These are phyloP conservation scores for Episyrphus balteatus DNA, from an alignment of 1,140 invertebrate species.

Conservation along the genomic window DNA sequence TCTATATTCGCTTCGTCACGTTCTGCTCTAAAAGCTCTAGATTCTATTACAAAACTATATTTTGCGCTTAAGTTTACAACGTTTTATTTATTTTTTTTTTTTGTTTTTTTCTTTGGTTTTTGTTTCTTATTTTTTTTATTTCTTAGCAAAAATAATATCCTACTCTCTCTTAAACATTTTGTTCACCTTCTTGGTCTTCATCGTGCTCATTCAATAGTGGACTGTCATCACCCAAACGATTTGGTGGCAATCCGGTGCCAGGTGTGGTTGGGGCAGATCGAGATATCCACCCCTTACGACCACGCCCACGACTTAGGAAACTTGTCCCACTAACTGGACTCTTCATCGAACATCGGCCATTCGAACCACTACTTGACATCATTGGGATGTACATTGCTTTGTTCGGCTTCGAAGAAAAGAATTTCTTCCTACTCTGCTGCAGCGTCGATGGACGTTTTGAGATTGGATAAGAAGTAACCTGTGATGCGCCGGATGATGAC, in stretches of 20 bases:
- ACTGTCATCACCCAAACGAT: constrained; percentile 45
- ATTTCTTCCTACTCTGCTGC: constrained; percentile 22
- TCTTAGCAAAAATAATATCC: constrained; percentile 3
- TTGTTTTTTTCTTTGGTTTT: neutral
- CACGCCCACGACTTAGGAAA: constrained; percentile 19
- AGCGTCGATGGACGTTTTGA: constrained; percentile 9
- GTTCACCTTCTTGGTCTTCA: constrained; percentile 35
- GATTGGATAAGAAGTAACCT: neutral
- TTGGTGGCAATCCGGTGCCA: constrained; percentile 40
- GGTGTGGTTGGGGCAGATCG: constrained; percentile 66
- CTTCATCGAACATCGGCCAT: constrained; percentile 15
- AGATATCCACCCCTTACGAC: constrained; percentile 49
- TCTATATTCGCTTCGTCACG: too few relatives aligned
- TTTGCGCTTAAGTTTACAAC: constrained; percentile 1
- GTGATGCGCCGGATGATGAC: neutral
- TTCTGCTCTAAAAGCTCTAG: too few relatives aligned
- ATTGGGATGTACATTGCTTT: constrained; percentile 33
- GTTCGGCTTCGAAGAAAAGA: constrained; percentile 22
- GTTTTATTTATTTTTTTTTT: neutral
- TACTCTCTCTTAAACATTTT: constrained; percentile 5
- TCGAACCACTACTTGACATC: constrained; percentile 9
- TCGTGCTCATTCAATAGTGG: constrained; percentile 45
- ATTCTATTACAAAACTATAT: too few relatives aligned
- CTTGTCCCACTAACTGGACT: constrained; percentile 30
- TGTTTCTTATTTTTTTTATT: too few relatives aligned